Evolutionary conservation across 2,888 invertebrate genomes (phyloP).

Genomic region (Drosophila yooni): DNA sequence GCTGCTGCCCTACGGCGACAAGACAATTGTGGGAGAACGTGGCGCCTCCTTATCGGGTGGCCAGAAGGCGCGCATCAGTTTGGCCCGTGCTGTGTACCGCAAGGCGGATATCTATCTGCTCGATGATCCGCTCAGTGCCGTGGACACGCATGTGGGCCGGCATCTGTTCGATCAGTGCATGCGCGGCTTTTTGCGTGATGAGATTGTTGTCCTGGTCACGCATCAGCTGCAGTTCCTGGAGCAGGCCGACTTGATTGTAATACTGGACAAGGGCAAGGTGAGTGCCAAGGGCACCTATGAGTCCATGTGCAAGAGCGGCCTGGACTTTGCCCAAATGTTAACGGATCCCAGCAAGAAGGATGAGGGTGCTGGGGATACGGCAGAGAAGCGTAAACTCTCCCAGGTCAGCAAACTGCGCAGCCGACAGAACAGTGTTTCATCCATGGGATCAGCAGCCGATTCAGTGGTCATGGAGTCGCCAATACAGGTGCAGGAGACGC

Average conservation of each 20-base stretch:
- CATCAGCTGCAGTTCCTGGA: conserved; percentile 93
- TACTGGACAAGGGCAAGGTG: conserved; percentile 84
- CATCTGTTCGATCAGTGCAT: conserved; percentile 91
- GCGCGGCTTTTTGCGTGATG: conserved; percentile 86
- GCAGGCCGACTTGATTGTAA: conserved; percentile 87
- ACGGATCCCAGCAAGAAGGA: conserved; percentile 86
- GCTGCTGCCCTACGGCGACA: conserved; percentile 87
- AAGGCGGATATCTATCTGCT: conserved; percentile 94
- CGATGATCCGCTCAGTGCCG: conserved; percentile 96
- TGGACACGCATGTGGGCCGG: conserved; percentile 95
- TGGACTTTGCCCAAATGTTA: conserved; percentile 92
- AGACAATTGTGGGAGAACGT: conserved; percentile 91
- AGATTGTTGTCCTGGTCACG: conserved; percentile 91
- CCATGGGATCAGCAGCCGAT: conserved; percentile 86
- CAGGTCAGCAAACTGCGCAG: conserved; percentile 75
- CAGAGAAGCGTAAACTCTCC: conserved; percentile 67
- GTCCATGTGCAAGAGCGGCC: conserved; percentile 89
- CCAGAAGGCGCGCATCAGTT: conserved; percentile 94
- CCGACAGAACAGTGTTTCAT: conserved; percentile 83
- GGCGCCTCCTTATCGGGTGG: conserved; percentile 94
- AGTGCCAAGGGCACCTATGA: conserved; percentile 89
- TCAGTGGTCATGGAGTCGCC: conserved; percentile 83
- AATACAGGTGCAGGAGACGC: conserved; percentile 86
- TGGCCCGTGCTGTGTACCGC: conserved; percentile 94
- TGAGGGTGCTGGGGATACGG: conserved; percentile 66